Evolutionary conservation across 1,140 invertebrate species (phyloP).

Genomic region (Drosophila prosaltans): DNA sequence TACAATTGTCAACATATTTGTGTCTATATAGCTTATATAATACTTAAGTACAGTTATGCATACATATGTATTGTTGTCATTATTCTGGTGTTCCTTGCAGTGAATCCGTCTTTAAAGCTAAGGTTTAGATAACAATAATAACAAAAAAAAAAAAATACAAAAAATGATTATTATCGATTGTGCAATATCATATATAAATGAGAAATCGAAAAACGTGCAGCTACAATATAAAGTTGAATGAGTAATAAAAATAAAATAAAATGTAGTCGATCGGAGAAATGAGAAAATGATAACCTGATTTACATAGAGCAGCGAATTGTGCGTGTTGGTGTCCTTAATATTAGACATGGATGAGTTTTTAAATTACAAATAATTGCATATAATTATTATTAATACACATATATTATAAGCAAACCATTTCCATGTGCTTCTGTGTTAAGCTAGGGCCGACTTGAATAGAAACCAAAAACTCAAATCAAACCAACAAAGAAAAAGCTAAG

Average conservation of each 20-base stretch:
- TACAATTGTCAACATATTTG: conserved; percentile 48
- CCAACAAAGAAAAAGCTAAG: conserved; percentile 19
- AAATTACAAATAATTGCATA: background rate
- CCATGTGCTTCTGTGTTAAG: conserved; percentile 43
- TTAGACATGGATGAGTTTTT: conserved; percentile 10
- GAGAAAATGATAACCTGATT: conserved; percentile 37
- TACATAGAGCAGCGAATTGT: conserved; percentile 35
- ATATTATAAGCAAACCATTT: conserved; percentile 35
- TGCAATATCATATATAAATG: conserved; percentile 32
- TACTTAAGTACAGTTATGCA: conserved; percentile 61
- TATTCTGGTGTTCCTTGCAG: conserved; percentile 75
- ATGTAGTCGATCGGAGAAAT: conserved; percentile 32
- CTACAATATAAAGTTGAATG: background rate
- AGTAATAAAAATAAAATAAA: background rate
- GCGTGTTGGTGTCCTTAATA: conserved; percentile 25
- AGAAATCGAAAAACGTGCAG: conserved; percentile 21
- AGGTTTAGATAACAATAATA: conserved; percentile 55
- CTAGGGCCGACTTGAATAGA: background rate
- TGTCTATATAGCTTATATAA: conserved; percentile 53
- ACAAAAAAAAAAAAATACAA: no score
- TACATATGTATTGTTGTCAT: conserved; percentile 53
- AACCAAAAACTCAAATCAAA: conserved; percentile 8
- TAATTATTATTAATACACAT: conserved; percentile 2
- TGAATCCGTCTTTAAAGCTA: conserved; percentile 73
- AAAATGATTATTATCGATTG: conserved; percentile 20